Conservation (phyloP, 1,140 invertebrate species). For the Plutomurus gul region DNA sequence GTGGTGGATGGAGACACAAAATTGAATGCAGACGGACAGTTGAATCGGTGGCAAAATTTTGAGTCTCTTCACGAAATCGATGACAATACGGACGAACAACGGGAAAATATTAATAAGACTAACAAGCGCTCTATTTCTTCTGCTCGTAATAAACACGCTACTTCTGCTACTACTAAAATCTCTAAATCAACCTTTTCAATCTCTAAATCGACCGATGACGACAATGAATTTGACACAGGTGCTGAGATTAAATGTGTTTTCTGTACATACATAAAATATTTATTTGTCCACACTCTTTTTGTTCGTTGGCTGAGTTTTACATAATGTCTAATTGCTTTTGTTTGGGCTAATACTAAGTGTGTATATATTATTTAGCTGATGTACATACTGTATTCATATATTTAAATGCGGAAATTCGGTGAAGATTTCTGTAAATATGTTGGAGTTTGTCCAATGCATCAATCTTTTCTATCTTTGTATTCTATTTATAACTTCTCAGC, state of each 20-base stretch:
- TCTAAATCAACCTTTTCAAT: neutral
- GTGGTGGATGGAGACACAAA: too few species aligned
- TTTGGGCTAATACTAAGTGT: neutral
- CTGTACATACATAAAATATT: neutral
- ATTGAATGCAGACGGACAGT: neutral
- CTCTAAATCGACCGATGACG: slow-evolving; percentile 21
- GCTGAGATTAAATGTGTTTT: neutral
- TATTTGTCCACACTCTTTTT: neutral
- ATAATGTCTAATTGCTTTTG: neutral
- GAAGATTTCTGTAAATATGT: neutral
- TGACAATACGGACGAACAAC: neutral
- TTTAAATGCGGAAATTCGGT: neutral
- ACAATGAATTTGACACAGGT: slow-evolving; percentile 27
- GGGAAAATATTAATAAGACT: neutral
- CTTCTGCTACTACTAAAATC: slow-evolving; percentile 19
- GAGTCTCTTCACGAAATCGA: slow-evolving; percentile 47
- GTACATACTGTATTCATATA: neutral
- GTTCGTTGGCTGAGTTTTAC: neutral
- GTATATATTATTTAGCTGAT: neutral
- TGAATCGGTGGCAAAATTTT: slow-evolving; percentile 53
- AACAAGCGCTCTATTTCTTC: slow-evolving; percentile 4
- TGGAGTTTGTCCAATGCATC: neutral
- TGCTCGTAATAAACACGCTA: slow-evolving; percentile 18
- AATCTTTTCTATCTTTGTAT: neutral
- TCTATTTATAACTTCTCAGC: neutral